These are phyloP conservation scores for Valencia hispanica DNA, from an alignment of 2,797 vertebrate genomes.

Conservation along the genomic window DNA sequence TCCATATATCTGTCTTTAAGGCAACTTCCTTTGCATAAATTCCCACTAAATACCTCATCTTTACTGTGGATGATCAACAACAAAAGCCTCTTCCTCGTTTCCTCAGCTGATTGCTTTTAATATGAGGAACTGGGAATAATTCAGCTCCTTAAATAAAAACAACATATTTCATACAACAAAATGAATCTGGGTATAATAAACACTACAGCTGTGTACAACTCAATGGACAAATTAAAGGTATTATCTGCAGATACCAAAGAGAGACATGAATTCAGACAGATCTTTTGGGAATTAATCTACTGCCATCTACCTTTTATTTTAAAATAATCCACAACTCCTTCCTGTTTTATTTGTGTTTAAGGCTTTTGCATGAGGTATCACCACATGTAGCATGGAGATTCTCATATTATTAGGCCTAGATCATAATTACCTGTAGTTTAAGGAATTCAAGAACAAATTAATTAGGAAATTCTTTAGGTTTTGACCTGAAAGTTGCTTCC, in stretches of 20 bases:
- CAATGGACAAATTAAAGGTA: background rate
- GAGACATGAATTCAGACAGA: conserved; percentile 6
- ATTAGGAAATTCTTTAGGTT: background rate
- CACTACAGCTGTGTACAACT: background rate
- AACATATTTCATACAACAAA: background rate
- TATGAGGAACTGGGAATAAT: background rate
- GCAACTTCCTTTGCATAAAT: background rate
- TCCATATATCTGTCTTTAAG: too few relatives aligned
- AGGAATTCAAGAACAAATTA: conserved; percentile 10
- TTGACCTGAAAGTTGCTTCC: conserved; percentile 22
- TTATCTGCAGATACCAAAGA: background rate
- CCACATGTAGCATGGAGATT: background rate
- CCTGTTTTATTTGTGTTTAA: background rate
- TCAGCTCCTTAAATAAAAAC: background rate
- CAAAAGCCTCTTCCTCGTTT: background rate
- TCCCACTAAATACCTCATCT: background rate
- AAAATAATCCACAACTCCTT: conserved; percentile 8
- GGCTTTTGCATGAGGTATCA: background rate
- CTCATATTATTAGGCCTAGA: background rate
- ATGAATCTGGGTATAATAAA: conserved; percentile 9
- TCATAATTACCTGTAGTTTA: conserved; percentile 30
- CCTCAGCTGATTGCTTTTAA: background rate
- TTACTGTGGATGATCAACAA: conserved; percentile 10
- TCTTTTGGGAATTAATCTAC: conserved; percentile 44
- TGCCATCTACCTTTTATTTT: conserved; percentile 39